These are phyloP conservation scores for Sebastes kiyomatsui DNA, from an alignment of 2,797 vertebrate species.

Conservation along the genomic window DNA sequence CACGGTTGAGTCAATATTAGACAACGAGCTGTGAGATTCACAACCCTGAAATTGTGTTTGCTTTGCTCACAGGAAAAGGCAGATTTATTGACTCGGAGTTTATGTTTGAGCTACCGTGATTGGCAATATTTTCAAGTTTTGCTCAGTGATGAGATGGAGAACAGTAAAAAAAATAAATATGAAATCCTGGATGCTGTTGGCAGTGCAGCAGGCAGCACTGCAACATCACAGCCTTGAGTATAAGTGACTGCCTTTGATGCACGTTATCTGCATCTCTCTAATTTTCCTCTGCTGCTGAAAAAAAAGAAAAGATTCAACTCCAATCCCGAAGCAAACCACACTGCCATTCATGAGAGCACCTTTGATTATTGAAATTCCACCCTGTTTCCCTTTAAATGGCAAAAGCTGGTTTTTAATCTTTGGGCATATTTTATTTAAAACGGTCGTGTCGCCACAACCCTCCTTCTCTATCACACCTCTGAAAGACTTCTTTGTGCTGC, in stretches of 20 bases:
- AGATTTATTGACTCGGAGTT: conserved; percentile 21
- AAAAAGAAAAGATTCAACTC: conserved; percentile 18
- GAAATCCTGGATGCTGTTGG: not conserved
- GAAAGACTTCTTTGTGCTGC: conserved; percentile 68
- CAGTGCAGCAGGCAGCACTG: conserved; percentile 1
- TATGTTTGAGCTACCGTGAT: conserved; percentile 6
- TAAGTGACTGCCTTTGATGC: conserved; percentile 50
- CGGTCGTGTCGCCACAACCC: conserved; percentile 22
- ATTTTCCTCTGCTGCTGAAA: conserved; percentile 31
- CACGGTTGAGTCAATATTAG: conserved; percentile 20
- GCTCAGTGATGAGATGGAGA: conserved; percentile 10
- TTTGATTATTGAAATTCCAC: conserved; percentile 61
- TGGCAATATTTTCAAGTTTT: conserved; percentile 15
- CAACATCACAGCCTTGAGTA: conserved; percentile 28
- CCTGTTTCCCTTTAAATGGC: conserved; percentile 53
- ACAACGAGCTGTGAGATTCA: conserved; percentile 15
- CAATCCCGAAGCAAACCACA: conserved; percentile 5
- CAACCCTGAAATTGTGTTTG: conserved; percentile 25
- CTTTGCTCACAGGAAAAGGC: conserved; percentile 20
- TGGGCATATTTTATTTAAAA: conserved; percentile 60
- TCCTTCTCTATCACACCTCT: conserved; percentile 52
- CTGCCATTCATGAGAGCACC: conserved; percentile 34
- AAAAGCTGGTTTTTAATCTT: conserved; percentile 70
- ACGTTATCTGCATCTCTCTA: conserved; percentile 45
- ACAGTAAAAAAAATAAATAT: conserved; percentile 15